Base-by-base conservation (phyloP, 1,140 invertebrate species). In the Microplitis mediator region DNA sequence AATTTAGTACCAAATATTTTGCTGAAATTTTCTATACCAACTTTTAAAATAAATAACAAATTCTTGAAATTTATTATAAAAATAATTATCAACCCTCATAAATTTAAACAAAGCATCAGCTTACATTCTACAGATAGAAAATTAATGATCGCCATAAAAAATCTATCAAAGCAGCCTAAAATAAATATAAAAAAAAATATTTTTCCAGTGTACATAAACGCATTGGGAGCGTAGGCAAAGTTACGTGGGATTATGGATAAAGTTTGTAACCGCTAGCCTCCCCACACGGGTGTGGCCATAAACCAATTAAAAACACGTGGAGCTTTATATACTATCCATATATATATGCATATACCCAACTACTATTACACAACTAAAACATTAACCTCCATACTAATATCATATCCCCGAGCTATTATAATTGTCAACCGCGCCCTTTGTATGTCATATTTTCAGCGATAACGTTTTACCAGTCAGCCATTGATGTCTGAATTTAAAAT, bases 241-340 rank as follows among this genome's bases (percentile, higher is more conserved):
- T 58, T 58, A 58, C 56, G 56, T 58, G 14, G 56, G 56, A 16
- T 16, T 14, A 31, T 58, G 23, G 56, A 58, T 58, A 58, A 58
- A 58, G 56, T 58, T 58, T 16, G 56, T 23, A 58, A 58, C 56
- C 56, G 56, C 56, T 6, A 58, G 16, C 56, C 56, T 23, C 39
- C 6, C 23, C 39, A 8, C 56, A 23, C 56, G 56, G 56, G 56
- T 58, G 56, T 58, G 56, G 56, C 56, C 56, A 23, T 58, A 58
- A 58, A 58, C 56, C 23, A 58, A 58, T 58, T 58, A 58, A 58
- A 58, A 58, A 58, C 56, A 58, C 56, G 56, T 23, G 56, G 14
- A 23, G 56, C 16, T 23, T 14, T 23, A 23, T 23, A 23, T 23
- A 23, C 23, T 23, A 23, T 23, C 23, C 23, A 14, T 58, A 58